phyloP scores from a whole-genome alignment of 92 coral and sea anemone genomes.

The Siderastrea siderea region DNA sequence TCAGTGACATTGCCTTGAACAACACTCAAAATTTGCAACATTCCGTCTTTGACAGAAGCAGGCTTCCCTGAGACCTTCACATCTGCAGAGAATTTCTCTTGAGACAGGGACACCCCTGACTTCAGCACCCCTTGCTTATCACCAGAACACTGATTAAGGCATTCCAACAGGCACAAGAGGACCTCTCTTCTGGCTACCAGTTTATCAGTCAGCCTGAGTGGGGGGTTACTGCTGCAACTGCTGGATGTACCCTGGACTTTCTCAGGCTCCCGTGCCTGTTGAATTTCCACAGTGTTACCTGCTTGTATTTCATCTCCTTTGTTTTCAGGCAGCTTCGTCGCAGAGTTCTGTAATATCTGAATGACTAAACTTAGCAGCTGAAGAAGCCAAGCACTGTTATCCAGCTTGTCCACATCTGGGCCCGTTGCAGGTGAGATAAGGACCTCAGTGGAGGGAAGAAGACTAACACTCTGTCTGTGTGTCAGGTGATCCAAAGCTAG shows the following conservation, averaged over 20 bases:
- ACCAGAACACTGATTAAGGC: conserved; percentile 80
- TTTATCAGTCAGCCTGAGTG: conserved; percentile 24
- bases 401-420: conserved; percentile 41
- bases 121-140: conserved; percentile 63
- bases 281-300: neutral
- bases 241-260: neutral
- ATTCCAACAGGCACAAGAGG: conserved; percentile 67
- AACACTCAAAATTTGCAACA: conserved; percentile 82
- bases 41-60: conserved; percentile 90
- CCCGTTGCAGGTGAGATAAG: conserved; percentile 11
- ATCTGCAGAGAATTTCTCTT: conserved; percentile 19
- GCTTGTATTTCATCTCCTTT: neutral
- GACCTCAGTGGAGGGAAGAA: conserved; percentile 31
- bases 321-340: neutral
- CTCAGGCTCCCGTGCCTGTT: neutral
- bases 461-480: conserved; percentile 29
- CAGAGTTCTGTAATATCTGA: conserved; percentile 62
- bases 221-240: neutral
- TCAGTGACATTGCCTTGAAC: conserved; percentile 70
- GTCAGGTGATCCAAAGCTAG: conserved; percentile 26
- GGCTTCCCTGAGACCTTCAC: conserved; percentile 68
- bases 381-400: conserved; percentile 76
- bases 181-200: conserved; percentile 18
- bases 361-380: conserved; percentile 66
- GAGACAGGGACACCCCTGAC: conserved; percentile 13